These are phyloP conservation scores for Embidobia sp. DNA, from an alignment of 2,888 invertebrate species.

Conservation along the genomic window DNA sequence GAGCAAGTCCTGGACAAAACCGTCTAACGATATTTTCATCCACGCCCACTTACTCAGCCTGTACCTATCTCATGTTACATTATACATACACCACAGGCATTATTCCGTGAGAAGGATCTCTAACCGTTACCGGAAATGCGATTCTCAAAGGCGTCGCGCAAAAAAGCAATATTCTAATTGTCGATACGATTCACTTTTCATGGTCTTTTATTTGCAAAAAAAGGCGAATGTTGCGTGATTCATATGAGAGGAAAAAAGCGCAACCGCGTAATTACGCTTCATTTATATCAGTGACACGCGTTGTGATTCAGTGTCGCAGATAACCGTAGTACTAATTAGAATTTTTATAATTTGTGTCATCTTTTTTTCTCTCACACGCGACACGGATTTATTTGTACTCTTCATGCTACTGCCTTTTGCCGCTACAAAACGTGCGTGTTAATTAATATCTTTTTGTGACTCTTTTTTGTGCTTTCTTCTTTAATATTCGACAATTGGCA, in stretches of 20 bases:
- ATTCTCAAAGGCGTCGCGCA: constrained; percentile 29
- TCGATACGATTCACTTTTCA: constrained; percentile 33
- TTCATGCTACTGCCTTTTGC: no score
- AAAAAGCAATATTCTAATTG: constrained; percentile 36
- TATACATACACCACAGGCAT: constrained; percentile 43
- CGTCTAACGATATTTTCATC: constrained; percentile 65
- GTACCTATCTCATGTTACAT: constrained; percentile 56
- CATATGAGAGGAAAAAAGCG: constrained; percentile 12
- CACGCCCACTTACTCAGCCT: constrained; percentile 62
- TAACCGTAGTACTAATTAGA: constrained; percentile 18
- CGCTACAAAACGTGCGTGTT: no score
- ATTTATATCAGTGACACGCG: constrained; percentile 44
- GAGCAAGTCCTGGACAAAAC: constrained; percentile 29
- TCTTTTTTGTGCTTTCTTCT: no score
- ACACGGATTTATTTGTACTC: no score
- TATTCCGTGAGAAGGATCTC: constrained; percentile 46
- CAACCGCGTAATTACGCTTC: constrained; percentile 26
- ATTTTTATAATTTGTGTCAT: constrained; percentile 8
- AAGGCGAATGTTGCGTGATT: constrained; percentile 9
- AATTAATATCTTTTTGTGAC: no score
- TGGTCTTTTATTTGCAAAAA: constrained; percentile 23
- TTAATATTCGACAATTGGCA: no score
- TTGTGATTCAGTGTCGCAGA: constrained; percentile 30
- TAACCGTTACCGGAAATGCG: constrained; percentile 43
- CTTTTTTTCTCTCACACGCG: no score